A percentile compares a stretch with the other conserved stretches of the same genome.
These are phyloP conservation scores for Lophius americanus DNA, from an alignment of 2,797 vertebrate species.

Conservation along the genomic window DNA sequence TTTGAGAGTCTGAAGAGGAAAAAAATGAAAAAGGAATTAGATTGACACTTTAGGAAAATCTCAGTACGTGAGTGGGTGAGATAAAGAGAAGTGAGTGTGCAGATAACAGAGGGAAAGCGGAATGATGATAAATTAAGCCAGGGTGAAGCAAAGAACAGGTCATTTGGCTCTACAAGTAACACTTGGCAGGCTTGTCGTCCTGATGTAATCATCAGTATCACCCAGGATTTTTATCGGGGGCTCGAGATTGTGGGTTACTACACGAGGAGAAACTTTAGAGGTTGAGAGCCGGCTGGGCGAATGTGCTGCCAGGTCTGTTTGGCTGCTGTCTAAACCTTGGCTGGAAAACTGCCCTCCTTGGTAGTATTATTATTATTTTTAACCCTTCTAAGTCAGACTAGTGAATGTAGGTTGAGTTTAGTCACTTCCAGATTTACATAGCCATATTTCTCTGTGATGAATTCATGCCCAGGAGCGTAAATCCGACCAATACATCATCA, in stretches of 20 bases:
- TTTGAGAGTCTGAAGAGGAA: constrained; percentile 1
- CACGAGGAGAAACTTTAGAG: constrained; percentile 32
- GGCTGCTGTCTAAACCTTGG: constrained; percentile 57
- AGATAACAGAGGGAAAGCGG: constrained; percentile 24
- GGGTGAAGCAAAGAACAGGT: constrained; percentile 26
- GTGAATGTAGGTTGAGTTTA: constrained; percentile 12
- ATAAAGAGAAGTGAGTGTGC: constrained; percentile 40
- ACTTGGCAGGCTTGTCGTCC: constrained; percentile 42
- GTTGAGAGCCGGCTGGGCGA: constrained; percentile 17
- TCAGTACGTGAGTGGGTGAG: constrained; percentile 11
- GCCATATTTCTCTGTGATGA: constrained; percentile 16
- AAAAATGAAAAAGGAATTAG: not conserved
- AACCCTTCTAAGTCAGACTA: not conserved
- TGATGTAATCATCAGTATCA: constrained; percentile 47
- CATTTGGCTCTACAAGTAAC: constrained; percentile 39
- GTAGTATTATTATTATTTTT: not conserved
- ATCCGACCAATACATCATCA: constrained; percentile 6
- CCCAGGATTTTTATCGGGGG: constrained; percentile 31
- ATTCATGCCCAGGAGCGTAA: constrained; percentile 5
- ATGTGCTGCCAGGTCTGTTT: constrained; percentile 47
- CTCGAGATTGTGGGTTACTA: constrained; percentile 41
- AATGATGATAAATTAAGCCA: constrained; percentile 40
- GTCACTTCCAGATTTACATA: constrained; percentile 1
- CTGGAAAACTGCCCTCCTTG: not conserved
- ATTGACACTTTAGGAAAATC: not conserved